Conservation (phyloP, 64 coral and sea anemone genomes). For the Astreopora myriophthalma region DNA sequence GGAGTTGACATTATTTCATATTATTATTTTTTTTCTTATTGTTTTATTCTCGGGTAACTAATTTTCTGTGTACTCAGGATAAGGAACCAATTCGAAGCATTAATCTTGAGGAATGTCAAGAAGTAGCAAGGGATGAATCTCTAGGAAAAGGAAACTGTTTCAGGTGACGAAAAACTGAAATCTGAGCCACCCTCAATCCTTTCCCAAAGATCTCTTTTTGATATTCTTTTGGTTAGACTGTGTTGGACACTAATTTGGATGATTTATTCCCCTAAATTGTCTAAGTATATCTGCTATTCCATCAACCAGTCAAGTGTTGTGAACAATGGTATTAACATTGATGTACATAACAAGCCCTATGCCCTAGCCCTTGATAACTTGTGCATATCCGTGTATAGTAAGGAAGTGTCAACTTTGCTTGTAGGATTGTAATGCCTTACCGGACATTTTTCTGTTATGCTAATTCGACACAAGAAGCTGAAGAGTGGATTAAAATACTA, state of each 20-base stretch:
- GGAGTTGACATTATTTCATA: too few relatives aligned
- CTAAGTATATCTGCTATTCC: too few relatives aligned
- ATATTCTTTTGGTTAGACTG: too few relatives aligned
- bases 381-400: neutral
- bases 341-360: too few relatives aligned
- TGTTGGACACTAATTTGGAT: too few relatives aligned
- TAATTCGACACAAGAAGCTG: conserved; percentile 89
- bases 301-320: too few relatives aligned
- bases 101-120: conserved; percentile 86
- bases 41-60: too few relatives aligned
- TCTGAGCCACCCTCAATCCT: too few relatives aligned
- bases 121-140: conserved; percentile 93
- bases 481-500: conserved; percentile 94
- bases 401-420: neutral
- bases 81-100: conserved; percentile 84
- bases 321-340: too few relatives aligned
- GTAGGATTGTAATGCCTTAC: conserved; percentile 93
- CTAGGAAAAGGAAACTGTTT: conserved; percentile 98
- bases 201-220: neutral
- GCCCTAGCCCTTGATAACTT: neutral
- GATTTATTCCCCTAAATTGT: too few relatives aligned
- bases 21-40: too few relatives aligned
- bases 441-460: conserved; percentile 97
- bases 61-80: conserved; percentile 55
- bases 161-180: conserved; percentile 36